Conservation (phyloP, 2,888 invertebrate species). For the Eristalis tenax region DNA sequence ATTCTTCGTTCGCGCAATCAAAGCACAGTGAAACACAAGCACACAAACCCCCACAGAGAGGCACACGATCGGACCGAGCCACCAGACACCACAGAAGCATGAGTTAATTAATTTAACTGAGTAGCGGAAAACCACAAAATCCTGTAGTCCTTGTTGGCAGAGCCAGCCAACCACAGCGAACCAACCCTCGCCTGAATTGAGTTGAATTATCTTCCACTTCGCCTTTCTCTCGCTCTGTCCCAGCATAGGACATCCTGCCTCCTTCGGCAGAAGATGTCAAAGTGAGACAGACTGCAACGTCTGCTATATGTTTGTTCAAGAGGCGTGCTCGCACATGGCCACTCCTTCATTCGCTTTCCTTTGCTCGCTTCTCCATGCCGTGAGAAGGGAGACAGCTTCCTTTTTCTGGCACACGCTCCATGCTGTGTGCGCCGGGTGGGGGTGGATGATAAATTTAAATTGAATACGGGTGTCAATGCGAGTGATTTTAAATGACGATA, state of each 20-base stretch:
- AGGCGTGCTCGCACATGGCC: no score
- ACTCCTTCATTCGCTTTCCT: no score
- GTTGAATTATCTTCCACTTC: background rate
- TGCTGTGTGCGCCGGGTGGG: background rate
- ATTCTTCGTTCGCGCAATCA: constrained; percentile 52
- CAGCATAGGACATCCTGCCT: no score
- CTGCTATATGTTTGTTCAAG: no score
- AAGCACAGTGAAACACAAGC: constrained; percentile 19
- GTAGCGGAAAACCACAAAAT: constrained; percentile 49
- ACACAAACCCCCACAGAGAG: no score
- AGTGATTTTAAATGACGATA: constrained; percentile 69
- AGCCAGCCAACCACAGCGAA: background rate
- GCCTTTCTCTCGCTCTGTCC: background rate
- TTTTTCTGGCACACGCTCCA: no score
- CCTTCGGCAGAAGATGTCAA: no score
- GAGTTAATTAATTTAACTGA: constrained; percentile 60
- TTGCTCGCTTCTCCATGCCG: no score
- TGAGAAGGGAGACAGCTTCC: no score
- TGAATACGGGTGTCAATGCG: constrained; percentile 67
- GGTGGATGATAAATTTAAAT: constrained; percentile 53
- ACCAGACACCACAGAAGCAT: background rate
- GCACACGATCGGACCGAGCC: background rate
- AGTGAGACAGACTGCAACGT: background rate
- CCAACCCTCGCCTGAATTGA: background rate
- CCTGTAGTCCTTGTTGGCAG: constrained; percentile 8